These are phyloP conservation scores for Entomobrya multifasciata DNA, from an alignment of 2,888 invertebrate genomes.

Conservation along the genomic window DNA sequence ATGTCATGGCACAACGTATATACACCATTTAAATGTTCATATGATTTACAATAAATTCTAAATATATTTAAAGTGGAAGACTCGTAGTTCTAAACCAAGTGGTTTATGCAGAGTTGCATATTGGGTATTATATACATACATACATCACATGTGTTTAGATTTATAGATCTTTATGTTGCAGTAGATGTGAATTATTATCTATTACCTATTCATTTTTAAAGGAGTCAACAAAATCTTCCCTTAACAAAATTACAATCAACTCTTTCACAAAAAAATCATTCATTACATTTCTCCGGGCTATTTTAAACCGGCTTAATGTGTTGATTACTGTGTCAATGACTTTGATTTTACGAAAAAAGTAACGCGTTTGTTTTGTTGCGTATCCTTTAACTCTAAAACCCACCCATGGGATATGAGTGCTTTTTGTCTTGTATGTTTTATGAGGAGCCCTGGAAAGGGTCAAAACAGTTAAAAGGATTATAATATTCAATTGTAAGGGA, in stretches of 20 bases:
- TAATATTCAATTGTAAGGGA: not conserved
- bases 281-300: not conserved
- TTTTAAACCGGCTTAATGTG: not conserved
- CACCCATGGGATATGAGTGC: not conserved
- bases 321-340: constrained; percentile 23
- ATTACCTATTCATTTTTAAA: not conserved
- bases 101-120: no score
- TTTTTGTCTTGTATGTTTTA: constrained; percentile 17
- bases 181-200: no score
- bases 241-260: constrained; percentile 12
- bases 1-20: no score
- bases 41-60: no score
- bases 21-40: no score
- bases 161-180: no score
- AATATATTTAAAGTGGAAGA: no score
- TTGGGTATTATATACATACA: no score
- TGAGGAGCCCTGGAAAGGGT: constrained; percentile 26
- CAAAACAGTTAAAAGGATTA: constrained; percentile 25
- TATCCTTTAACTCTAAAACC: not conserved
- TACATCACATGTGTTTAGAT: no score
- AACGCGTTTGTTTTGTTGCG: not conserved
- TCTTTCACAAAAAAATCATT: constrained; percentile 15
- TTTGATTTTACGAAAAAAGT: not conserved
- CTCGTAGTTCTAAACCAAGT: no score
- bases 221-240: not conserved